These are phyloP conservation scores for Watsonalla cultraria DNA, from an alignment of 2,888 invertebrate species.

Conservation along the genomic window DNA sequence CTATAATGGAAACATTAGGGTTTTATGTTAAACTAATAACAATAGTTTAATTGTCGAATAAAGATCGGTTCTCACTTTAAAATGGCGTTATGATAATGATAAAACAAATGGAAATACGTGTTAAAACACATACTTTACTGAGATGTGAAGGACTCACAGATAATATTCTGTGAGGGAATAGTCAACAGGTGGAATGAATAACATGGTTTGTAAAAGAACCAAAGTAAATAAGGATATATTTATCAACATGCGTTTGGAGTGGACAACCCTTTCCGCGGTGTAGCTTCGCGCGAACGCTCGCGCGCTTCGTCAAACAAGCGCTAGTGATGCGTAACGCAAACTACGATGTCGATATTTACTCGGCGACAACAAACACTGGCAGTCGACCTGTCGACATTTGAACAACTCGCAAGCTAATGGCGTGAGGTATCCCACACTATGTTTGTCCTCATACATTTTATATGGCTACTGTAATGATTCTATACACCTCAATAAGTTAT, in stretches of 20 bases:
- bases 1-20: conserved; percentile 53
- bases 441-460: conserved; percentile 58
- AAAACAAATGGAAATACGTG: background rate
- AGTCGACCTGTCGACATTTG: conserved; percentile 72
- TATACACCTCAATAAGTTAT: conserved; percentile 23
- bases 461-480: conserved; percentile 64
- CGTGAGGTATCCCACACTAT: conserved; percentile 48
- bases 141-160: conserved; percentile 4
- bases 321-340: conserved; percentile 79
- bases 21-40: conserved; percentile 61
- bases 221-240: conserved; percentile 62
- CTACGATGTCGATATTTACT: conserved; percentile 72
- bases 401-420: conserved; percentile 70
- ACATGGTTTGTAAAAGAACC: conserved; percentile 61
- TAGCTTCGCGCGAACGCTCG: conserved; percentile 54
- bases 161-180: conserved; percentile 17
- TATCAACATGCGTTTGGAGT: conserved; percentile 67
- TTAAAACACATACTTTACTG: background rate
- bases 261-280: conserved; percentile 69
- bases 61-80: conserved; percentile 28
- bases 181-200: conserved; percentile 39
- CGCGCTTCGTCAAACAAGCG: conserved; percentile 59
- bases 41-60: conserved; percentile 57
- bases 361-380: conserved; percentile 66
- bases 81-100: background rate